phyloP scores from a whole-genome alignment of 2,113 vertebrate species.

The Accipiter cooperii region DNA sequence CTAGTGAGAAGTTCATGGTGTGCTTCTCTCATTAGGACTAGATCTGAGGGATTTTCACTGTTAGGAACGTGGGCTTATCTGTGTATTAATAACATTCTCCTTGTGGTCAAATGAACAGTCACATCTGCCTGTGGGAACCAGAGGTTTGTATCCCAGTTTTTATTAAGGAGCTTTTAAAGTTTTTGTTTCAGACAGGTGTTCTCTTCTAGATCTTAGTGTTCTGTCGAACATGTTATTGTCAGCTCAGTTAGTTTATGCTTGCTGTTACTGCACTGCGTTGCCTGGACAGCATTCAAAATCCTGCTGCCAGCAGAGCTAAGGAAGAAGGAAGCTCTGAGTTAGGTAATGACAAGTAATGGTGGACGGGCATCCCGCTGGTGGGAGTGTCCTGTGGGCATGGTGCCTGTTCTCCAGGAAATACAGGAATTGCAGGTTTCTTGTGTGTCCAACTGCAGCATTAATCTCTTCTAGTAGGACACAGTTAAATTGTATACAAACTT shows the following conservation, averaged over 20 bases:
- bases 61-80: background rate
- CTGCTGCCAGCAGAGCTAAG: background rate
- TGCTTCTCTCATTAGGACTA: background rate
- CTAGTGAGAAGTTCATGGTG: background rate
- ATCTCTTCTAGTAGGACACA: background rate
- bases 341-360: background rate
- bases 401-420: background rate
- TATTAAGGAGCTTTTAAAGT: background rate
- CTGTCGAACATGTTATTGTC: background rate
- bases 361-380: background rate
- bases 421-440: background rate
- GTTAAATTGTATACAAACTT: background rate
- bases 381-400: fast-evolving
- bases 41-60: background rate
- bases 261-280: background rate
- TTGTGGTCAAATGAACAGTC: background rate
- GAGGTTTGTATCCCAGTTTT: background rate
- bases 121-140: background rate
- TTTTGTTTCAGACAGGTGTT: background rate
- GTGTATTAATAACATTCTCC: background rate
- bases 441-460: background rate
- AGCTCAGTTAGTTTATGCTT: background rate
- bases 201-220: background rate
- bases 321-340: background rate
- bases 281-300: background rate